Percentiles rank a stretch among this genome's conserved stretches.
Conservation (phyloP, 2,797 vertebrate species). For the Chanos chanos region DNA sequence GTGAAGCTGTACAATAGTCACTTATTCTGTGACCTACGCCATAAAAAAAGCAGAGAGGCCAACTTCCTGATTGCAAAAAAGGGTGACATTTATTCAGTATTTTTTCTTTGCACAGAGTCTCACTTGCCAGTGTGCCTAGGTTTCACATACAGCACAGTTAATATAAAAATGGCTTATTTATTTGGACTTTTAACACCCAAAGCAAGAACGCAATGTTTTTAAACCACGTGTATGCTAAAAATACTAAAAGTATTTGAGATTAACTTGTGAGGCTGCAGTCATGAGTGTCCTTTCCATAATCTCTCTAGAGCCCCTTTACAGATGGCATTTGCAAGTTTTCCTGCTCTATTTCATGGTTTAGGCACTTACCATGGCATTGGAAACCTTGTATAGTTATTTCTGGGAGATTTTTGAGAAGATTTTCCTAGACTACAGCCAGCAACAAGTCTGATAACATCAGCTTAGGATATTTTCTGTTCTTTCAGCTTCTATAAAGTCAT, state of each 20-base stretch:
- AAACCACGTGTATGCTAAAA: conserved; percentile 77
- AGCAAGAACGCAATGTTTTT: conserved; percentile 76
- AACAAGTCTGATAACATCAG: conserved; percentile 35
- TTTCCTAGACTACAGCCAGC: conserved; percentile 12
- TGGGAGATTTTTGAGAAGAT: conserved; percentile 12
- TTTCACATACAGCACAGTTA: conserved; percentile 80
- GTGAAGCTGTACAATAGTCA: too few species aligned
- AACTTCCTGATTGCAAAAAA: conserved; percentile 69
- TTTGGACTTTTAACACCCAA: conserved; percentile 79
- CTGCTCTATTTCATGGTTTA: conserved; percentile 67
- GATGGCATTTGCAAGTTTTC: conserved; percentile 40
- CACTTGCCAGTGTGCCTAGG: conserved; percentile 72
- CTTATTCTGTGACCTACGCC: too few species aligned
- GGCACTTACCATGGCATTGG: conserved; percentile 76
- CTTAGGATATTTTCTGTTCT: conserved; percentile 30
- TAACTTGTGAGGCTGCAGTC: conserved; percentile 68
- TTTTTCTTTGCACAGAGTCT: conserved; percentile 63
- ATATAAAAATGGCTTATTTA: conserved; percentile 86
- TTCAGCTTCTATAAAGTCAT: conserved; percentile 52
- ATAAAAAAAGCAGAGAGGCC: conserved; percentile 46
- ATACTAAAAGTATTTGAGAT: conserved; percentile 73
- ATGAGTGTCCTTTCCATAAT: conserved; percentile 47
- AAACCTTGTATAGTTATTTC: conserved; percentile 44
- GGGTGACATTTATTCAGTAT: conserved; percentile 75
- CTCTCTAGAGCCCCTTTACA: conserved; percentile 30